Conservation (phyloP, 2,797 vertebrate genomes). For the Amniataba percoides region DNA sequence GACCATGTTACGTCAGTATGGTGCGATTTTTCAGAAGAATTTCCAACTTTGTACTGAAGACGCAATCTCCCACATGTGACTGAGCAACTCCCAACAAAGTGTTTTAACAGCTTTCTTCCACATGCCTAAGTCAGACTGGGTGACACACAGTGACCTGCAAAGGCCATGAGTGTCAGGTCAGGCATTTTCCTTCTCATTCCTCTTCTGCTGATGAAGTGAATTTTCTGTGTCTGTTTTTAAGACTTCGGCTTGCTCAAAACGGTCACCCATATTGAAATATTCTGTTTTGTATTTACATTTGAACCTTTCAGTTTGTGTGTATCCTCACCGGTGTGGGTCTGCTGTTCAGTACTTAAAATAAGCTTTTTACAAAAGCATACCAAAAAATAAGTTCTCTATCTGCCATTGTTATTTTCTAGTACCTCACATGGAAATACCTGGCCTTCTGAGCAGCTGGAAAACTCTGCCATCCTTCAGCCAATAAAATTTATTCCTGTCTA, state of each 20-base stretch:
- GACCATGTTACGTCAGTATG: constrained; percentile 9
- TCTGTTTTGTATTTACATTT: background rate
- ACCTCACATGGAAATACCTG: background rate
- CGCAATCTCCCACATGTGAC: constrained; percentile 31
- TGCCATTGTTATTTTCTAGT: background rate
- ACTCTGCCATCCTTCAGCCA: background rate
- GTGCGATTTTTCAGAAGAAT: constrained; percentile 30
- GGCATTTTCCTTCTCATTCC: background rate
- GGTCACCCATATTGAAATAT: background rate
- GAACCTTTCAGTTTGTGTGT: background rate
- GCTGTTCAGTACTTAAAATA: background rate
- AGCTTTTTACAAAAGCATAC: background rate
- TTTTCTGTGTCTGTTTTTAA: background rate
- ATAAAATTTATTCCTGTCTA: constrained; percentile 1
- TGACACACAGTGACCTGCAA: constrained; percentile 26
- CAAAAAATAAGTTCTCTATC: background rate
- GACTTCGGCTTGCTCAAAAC: background rate
- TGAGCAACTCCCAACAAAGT: background rate
- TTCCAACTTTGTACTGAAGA: constrained; percentile 19
- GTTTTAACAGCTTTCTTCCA: constrained; percentile 38
- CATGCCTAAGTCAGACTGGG: constrained; percentile 11
- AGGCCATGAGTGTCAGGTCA: constrained; percentile 12
- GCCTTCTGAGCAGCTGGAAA: background rate
- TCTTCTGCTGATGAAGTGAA: background rate
- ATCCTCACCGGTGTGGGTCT: background rate